A percentile compares a stretch with the other conserved stretches of the same genome.
phyloP scores from a whole-genome alignment of 2,797 vertebrate species.

The Urophycis tenuis region DNA sequence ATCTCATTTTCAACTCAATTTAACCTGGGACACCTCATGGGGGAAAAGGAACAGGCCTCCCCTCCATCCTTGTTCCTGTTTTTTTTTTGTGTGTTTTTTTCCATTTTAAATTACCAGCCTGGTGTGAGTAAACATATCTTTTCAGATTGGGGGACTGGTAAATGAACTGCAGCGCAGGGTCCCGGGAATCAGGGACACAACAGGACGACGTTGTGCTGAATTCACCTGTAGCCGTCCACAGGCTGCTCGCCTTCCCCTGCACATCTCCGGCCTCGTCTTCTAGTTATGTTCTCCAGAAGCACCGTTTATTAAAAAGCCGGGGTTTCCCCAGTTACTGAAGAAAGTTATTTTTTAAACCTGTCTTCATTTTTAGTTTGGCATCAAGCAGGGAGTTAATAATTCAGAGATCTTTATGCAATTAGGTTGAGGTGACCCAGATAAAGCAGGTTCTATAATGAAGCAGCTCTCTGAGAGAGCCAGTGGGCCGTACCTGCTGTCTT shows the following conservation, averaged over 20 bases:
- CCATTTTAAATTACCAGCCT: slow-evolving; percentile 50
- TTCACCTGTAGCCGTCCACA: no score
- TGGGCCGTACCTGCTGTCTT: slow-evolving; percentile 43
- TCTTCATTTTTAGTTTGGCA: slow-evolving; percentile 59
- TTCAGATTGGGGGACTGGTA: slow-evolving; percentile 14
- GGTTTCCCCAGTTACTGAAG: no score
- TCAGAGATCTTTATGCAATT: slow-evolving; percentile 66
- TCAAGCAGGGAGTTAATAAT: slow-evolving; percentile 61
- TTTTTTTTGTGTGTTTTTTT: slow-evolving; percentile 13
- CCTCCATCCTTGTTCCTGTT: slow-evolving; percentile 25
- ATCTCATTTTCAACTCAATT: slow-evolving; percentile 83
- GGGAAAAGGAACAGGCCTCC: slow-evolving; percentile 37
- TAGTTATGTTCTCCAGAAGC: no score
- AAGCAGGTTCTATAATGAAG: slow-evolving; percentile 55
- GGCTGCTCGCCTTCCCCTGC: no score
- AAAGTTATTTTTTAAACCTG: slow-evolving; percentile 2
- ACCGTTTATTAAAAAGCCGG: no score
- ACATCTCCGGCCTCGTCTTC: no score
- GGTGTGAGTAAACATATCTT: slow-evolving; percentile 28
- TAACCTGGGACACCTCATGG: slow-evolving; percentile 71
- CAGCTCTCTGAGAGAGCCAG: slow-evolving; percentile 40
- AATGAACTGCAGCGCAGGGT: no score
- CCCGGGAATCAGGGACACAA: no score
- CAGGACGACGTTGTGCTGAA: not conserved
- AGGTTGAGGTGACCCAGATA: slow-evolving; percentile 66